phyloP scores from a whole-genome alignment of 2,888 invertebrate genomes.

The Cataglyphis altisquamis region DNA sequence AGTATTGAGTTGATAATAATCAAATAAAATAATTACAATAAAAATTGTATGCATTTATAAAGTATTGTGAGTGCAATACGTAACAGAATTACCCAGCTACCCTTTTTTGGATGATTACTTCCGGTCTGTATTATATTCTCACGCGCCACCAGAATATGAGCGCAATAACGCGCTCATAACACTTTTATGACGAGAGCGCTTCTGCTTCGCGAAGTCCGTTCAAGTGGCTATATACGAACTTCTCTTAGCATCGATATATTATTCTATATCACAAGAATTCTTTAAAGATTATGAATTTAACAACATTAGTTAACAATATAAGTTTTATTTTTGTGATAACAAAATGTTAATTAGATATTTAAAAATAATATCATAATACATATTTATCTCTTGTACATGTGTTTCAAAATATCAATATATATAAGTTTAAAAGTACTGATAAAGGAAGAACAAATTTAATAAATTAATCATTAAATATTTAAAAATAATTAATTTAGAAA shows the following conservation, averaged over 20 bases:
- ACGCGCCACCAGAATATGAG: slow-evolving; percentile 72
- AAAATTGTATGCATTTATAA: background rate
- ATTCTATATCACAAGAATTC: slow-evolving; percentile 36
- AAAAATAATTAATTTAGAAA: background rate
- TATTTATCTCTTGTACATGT: background rate
- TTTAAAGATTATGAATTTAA: background rate
- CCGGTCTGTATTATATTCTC: slow-evolving; percentile 77
- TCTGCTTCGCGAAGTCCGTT: slow-evolving; percentile 59
- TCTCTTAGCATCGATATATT: slow-evolving; percentile 59
- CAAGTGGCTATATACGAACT: slow-evolving; percentile 59
- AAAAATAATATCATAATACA: background rate
- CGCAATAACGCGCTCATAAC: slow-evolving; percentile 80
- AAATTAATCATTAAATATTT: background rate
- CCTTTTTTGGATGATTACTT: slow-evolving; percentile 76
- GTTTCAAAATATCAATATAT: background rate
- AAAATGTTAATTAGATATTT: background rate
- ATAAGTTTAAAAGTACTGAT: no score
- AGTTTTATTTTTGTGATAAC: background rate
- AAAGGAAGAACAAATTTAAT: background rate
- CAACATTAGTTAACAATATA: background rate
- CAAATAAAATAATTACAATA: slow-evolving; percentile 1
- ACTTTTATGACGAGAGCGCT: slow-evolving; percentile 79
- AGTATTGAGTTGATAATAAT: background rate
- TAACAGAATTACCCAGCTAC: slow-evolving; percentile 59
- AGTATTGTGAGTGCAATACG: background rate